Base-by-base conservation (phyloP, 2,888 invertebrate genomes). In the Idaea straminata region DNA sequence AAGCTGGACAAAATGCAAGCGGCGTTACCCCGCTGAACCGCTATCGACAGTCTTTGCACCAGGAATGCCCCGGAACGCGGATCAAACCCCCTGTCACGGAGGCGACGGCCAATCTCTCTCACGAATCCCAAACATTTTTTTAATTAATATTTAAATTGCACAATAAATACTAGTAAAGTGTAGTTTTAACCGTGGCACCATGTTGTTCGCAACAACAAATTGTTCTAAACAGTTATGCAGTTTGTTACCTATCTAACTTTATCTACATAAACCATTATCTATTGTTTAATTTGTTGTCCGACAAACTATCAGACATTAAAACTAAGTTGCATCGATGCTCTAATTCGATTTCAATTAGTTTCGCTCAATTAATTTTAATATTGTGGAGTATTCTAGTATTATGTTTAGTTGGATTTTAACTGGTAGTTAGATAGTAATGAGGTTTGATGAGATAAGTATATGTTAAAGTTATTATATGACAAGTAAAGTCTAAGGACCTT, bases 281-380 rank as follows among this genome's bases (percentile, higher is more conserved):
- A 75, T 80, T 79, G 78, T 78, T 77, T 81, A 78, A 74, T 81
- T 86, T 77, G 77, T 82, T 82, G 75, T 77, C 77, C 80, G 81
- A 81, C 78, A 79, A 74, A 73, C 73, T 75, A 74, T 74, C 75
- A 70, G 79, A 80, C 77, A 81, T 81, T 82, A 80, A 78, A 80
- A 72, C 73, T 70, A 68, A 74, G 73, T 74, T 74, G 71, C 73
- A 74, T 70, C 66, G 70, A 70, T 68, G 72, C 67, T 69, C 62
- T 68, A 71, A 69, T 74, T 67, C 69, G 64, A 72, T 70, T 72
- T 71, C 74, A 74, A 74, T 72, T 74, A 74, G 72, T 71, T 68
- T 69, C 71, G 70, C 64, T 61, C 71, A 66, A 71, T 72, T 70
- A 70, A 74, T 68, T 68, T 71, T 70, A 69, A 71, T 72, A 71